Evolutionary conservation across 2,113 vertebrate species (phyloP).

Genomic region (Perca schrenkii): DNA sequence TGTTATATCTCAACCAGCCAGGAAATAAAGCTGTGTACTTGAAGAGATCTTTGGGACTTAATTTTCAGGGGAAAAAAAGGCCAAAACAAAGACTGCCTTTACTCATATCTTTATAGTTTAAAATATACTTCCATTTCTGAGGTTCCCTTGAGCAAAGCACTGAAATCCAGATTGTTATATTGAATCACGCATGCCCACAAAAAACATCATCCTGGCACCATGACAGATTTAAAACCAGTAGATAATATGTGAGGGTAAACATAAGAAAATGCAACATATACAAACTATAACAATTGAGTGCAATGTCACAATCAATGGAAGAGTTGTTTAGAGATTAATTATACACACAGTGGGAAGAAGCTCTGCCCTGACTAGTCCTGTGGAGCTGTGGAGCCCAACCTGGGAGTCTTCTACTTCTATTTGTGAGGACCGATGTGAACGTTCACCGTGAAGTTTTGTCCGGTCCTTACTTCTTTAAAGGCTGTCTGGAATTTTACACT

Average conservation of each 20-base stretch:
- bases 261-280: background rate
- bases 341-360: background rate
- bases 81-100: background rate
- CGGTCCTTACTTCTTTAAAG: background rate
- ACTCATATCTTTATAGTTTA: too few relatives aligned
- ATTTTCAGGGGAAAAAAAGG: background rate
- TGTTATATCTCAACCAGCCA: constrained; percentile 11
- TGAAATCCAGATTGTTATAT: background rate
- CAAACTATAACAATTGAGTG: background rate
- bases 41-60: background rate
- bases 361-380: background rate
- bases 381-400: background rate
- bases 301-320: background rate
- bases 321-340: background rate
- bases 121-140: background rate
- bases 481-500: background rate
- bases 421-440: background rate
- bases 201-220: background rate
- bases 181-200: background rate
- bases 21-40: constrained; percentile 7
- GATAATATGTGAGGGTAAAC: too few relatives aligned
- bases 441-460: background rate
- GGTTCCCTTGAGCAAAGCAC: background rate
- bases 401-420: background rate
- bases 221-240: background rate